Evolutionary conservation across 2,113 vertebrate species (phyloP), one percentile per base, ranked within the genome.

Genomic region (Probosciger aterrimus): DNA sequence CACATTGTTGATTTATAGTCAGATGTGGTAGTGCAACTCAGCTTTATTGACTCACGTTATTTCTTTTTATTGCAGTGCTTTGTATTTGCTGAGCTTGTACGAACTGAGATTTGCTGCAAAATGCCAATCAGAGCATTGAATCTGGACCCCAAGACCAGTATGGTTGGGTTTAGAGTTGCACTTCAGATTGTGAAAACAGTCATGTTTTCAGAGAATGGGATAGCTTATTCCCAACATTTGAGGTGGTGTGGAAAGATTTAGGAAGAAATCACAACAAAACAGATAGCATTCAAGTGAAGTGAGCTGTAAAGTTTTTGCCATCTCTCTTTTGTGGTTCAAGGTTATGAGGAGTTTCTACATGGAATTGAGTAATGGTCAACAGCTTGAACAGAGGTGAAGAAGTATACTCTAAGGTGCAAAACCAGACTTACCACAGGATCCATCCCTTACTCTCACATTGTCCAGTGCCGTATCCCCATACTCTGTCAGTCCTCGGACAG

Each of bases 361-460:
- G 7, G 25, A 67, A 41, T 7, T 64, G 9, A 84, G 10, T n/a
- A 71, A 53, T 11, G 30, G 25, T 67, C 43, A 93, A 14, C 49
- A 82, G 25, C 23, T 77, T 80, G 63, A 89, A 78, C 30, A 81
- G 64, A 83, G n/a, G 49, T n/a, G 18, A 93, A 19, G 11, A 81
- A 83, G 14, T 27, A 67, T 22, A 59, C 15, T 35, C n/a, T 46
- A 24, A 31, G 28, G 5, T 60, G 18, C 28, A 90, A 82, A 47
- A 16, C 35, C 5, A 86, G 80, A 97, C 97, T 96, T 96, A 98
- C 98, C 97, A 88, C 98, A 98, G 30, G 90, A 60, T 73, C 97
- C 98, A 49, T 86, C 97, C n/a, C 94, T 97, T 71, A 98, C 90
- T 85, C 97, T 98, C 27, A 98, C 95, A 3, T 92, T 97, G 86